A percentile compares a stretch with the other conserved stretches of the same genome.
Conservation (phyloP, 2,888 invertebrate genomes). For the Apoda limacodes region DNA sequence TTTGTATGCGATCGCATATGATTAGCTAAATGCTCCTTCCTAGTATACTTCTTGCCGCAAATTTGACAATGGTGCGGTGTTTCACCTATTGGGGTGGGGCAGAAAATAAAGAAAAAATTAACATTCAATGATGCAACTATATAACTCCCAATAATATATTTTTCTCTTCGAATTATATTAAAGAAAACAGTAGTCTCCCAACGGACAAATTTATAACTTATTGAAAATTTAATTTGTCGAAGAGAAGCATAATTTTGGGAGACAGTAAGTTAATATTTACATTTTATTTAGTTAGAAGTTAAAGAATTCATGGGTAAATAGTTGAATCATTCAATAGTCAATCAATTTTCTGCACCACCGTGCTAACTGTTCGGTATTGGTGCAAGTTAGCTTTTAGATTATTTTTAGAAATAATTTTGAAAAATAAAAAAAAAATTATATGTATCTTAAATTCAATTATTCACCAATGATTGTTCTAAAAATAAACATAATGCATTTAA, state of each 20-base stretch:
- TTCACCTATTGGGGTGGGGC: slow-evolving; percentile 74
- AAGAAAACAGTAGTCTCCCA: slow-evolving; percentile 11
- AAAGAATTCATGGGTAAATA: slow-evolving; percentile 30
- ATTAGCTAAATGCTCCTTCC: slow-evolving; percentile 89
- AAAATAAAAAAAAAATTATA: too few relatives aligned
- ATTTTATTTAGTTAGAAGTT: slow-evolving; percentile 13
- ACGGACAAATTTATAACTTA: slow-evolving; percentile 8
- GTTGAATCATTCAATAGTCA: slow-evolving; percentile 64
- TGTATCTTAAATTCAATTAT: too few relatives aligned
- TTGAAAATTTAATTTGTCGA: slow-evolving; percentile 10
- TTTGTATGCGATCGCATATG: slow-evolving; percentile 91
- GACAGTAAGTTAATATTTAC: slow-evolving; percentile 24
- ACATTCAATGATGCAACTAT: slow-evolving; percentile 69
- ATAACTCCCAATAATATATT: slow-evolving; percentile 24
- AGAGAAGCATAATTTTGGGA: slow-evolving; percentile 22
- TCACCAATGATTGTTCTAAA: too few relatives aligned
- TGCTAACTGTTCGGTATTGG: slow-evolving; percentile 33
- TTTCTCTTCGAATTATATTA: slow-evolving; percentile 14
- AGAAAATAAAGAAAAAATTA: slow-evolving; percentile 63
- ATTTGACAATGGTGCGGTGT: slow-evolving; percentile 90
- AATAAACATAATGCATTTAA: too few relatives aligned
- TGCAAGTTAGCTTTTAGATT: slow-evolving; percentile 61
- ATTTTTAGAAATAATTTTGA: too few relatives aligned
- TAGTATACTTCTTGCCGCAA: slow-evolving; percentile 89
- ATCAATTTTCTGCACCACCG: slow-evolving; percentile 60